phyloP scores from a whole-genome alignment of 2,888 invertebrate genomes.

The Microctonus brassicae region DNA sequence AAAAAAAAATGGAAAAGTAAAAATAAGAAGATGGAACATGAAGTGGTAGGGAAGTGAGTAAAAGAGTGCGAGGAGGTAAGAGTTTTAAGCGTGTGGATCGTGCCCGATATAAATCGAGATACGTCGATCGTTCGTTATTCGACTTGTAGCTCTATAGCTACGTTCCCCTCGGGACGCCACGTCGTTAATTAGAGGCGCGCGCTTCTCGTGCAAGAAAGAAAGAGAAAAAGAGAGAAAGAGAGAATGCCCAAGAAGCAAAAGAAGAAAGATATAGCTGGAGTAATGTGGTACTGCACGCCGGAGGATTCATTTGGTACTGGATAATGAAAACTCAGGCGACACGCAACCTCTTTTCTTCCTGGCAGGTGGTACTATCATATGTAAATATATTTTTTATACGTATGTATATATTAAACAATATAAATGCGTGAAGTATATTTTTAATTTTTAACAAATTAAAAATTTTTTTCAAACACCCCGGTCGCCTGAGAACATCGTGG shows the following conservation, averaged over 20 bases:
- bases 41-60: background rate
- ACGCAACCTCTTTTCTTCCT: constrained; percentile 49
- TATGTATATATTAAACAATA: background rate
- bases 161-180: constrained; percentile 45
- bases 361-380: constrained; percentile 38
- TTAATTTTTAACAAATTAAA: constrained; percentile 35
- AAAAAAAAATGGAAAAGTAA: constrained; percentile 2
- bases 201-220: constrained; percentile 41
- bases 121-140: constrained; percentile 52
- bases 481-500: background rate
- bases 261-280: constrained; percentile 14
- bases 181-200: constrained; percentile 58
- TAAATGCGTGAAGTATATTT: background rate
- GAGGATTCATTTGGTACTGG: constrained; percentile 54
- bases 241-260: background rate
- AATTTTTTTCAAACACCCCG: constrained; percentile 9
- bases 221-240: no score
- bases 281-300: constrained; percentile 1
- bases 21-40: background rate
- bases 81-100: constrained; percentile 39
- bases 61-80: constrained; percentile 9
- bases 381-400: background rate
- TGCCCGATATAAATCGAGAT: constrained; percentile 49
- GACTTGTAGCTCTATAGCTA: constrained; percentile 31
- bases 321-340: constrained; percentile 56